phyloP scores from a whole-genome alignment of 1,140 invertebrate species.

The Diuraphis noxia region DNA sequence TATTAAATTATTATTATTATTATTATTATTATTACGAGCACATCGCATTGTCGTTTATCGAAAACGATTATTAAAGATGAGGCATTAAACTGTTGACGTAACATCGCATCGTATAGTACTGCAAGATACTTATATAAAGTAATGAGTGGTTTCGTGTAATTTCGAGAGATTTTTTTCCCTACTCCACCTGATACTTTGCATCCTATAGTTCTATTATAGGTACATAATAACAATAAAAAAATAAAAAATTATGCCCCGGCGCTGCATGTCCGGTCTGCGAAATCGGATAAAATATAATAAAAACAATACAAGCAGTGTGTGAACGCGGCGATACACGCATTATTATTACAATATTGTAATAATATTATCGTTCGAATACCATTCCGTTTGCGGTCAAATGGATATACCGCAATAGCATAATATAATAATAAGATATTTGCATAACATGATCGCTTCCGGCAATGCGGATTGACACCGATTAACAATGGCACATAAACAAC shows the following conservation, averaged over 20 bases:
- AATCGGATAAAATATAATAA: not conserved
- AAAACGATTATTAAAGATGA: conserved; percentile 8
- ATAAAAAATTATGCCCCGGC: not conserved
- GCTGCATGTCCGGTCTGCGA: not conserved
- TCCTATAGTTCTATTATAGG: not conserved
- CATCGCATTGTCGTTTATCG: not conserved
- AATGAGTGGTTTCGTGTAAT: not conserved
- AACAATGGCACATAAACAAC: not conserved
- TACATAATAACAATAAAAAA: not conserved
- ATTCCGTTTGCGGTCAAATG: not conserved
- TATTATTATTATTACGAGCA: not conserved
- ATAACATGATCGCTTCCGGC: not conserved
- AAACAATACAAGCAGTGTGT: not conserved
- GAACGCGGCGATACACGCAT: not conserved
- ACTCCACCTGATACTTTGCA: no score
- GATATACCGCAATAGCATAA: not conserved
- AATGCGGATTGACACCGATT: not conserved
- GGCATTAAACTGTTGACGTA: not conserved
- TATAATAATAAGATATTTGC: not conserved
- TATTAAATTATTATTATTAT: not conserved
- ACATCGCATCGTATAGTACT: not conserved
- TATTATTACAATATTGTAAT: not conserved
- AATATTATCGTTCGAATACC: not conserved
- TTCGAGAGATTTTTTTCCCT: not conserved
- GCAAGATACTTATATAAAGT: not conserved